These are phyloP conservation scores for Plotosus lineatus DNA, from an alignment of 2,113 vertebrate genomes.

Conservation along the genomic window DNA sequence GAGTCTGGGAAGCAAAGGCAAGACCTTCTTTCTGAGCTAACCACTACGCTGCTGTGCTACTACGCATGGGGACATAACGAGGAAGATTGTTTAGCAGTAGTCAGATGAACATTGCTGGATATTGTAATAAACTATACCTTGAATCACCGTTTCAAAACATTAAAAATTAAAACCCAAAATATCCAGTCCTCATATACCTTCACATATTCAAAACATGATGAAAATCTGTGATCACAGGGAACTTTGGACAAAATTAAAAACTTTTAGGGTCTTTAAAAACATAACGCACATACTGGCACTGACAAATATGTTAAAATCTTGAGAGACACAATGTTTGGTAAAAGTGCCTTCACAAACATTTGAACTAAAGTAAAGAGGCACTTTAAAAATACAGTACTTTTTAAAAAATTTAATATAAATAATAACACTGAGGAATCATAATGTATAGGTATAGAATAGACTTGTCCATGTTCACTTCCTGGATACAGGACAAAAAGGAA, in stretches of 20 bases:
- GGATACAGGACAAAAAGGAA: slow-evolving; percentile 7
- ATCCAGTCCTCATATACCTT: background rate
- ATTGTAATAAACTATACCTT: background rate
- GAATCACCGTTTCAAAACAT: slow-evolving; percentile 4
- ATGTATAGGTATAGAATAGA: background rate
- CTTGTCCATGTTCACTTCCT: background rate
- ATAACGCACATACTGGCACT: slow-evolving; percentile 9
- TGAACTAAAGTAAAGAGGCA: background rate
- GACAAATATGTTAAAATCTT: slow-evolving; percentile 17
- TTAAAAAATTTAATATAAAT: background rate
- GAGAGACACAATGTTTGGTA: background rate
- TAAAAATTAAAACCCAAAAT: background rate
- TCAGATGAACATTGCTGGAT: background rate
- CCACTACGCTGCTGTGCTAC: background rate
- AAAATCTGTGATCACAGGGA: background rate
- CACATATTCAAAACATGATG: background rate
- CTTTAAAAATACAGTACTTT: slow-evolving; percentile 4
- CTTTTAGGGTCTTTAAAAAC: background rate
- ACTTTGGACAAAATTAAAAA: background rate
- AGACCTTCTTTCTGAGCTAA: background rate
- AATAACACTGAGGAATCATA: background rate
- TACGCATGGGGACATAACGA: too few species aligned
- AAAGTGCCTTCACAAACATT: background rate
- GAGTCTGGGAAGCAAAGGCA: too few species aligned
- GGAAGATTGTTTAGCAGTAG: too few species aligned